Evolutionary conservation across 2,113 vertebrate species (phyloP).

Genomic region (Emydocephalus ijimae): DNA sequence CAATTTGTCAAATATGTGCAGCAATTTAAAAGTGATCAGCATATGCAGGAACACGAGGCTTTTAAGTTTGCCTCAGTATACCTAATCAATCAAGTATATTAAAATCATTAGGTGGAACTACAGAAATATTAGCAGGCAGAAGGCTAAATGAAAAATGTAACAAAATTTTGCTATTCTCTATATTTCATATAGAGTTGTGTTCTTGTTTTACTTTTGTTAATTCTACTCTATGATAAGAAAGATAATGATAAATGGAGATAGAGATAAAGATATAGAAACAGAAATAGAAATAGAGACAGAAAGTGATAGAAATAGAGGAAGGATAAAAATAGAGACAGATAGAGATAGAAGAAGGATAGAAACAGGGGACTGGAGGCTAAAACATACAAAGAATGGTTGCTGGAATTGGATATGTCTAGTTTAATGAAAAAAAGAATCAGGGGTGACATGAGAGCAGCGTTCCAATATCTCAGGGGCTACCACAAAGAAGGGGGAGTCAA

Average conservation of each 20-base stretch:
- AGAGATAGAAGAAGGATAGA: not conserved
- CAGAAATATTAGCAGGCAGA: slow-evolving; percentile 25
- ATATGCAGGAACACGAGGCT: not conserved
- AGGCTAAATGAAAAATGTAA: slow-evolving; percentile 14
- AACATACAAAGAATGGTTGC: too few species aligned
- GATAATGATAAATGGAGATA: not conserved
- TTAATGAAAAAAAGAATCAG: too few species aligned
- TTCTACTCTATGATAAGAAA: not conserved
- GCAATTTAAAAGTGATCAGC: not conserved
- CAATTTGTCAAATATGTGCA: slow-evolving; percentile 11
- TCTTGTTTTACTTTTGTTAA: slow-evolving; percentile 50
- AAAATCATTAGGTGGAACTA: slow-evolving; percentile 15
- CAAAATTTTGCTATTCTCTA: slow-evolving; percentile 13
- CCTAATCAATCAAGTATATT: slow-evolving; percentile 28
- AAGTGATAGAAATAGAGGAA: not conserved
- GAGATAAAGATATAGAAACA: not conserved
- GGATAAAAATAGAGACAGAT: not conserved
- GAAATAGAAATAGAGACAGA: not conserved
- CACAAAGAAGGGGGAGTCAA: too few species aligned
- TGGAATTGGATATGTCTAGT: too few species aligned
- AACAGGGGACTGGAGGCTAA: too few species aligned
- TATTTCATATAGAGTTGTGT: slow-evolving; percentile 24
- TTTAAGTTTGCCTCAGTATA: slow-evolving; percentile 8
- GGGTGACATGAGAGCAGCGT: too few species aligned
- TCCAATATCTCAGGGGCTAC: too few species aligned